Percentiles rank a stretch among this genome's conserved stretches.
These are phyloP conservation scores for Oeneis ivallda DNA, from an alignment of 2,888 invertebrate genomes.

Conservation along the genomic window DNA sequence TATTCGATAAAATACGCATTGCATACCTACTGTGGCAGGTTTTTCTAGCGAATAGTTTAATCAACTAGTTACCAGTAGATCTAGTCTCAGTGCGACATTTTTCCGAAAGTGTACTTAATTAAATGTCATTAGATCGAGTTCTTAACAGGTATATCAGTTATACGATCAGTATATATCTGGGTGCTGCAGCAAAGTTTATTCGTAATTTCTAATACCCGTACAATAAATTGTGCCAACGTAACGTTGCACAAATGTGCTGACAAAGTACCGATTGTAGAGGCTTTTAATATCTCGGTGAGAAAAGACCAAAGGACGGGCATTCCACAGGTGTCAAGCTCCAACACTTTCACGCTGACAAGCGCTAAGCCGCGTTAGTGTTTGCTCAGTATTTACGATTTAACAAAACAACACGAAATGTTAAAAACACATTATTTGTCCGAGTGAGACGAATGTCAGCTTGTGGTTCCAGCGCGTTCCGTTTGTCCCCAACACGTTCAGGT, in stretches of 20 bases:
- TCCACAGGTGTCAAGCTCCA: conserved; percentile 58
- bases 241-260: background rate
- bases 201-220: too few species aligned
- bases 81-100: background rate
- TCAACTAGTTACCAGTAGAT: background rate
- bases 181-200: too few species aligned
- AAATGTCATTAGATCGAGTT: too few species aligned
- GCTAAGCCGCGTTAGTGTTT: conserved; percentile 62
- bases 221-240: background rate
- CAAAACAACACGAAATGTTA: conserved; percentile 82
- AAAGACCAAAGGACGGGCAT: conserved; percentile 59
- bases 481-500: conserved; percentile 76
- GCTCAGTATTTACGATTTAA: conserved; percentile 80
- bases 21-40: background rate
- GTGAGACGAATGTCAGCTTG: conserved; percentile 79
- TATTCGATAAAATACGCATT: background rate
- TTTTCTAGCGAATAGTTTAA: background rate
- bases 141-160: too few species aligned
- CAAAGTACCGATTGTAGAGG: conserved; percentile 19
- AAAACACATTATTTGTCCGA: conserved; percentile 81
- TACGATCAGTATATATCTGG: too few species aligned
- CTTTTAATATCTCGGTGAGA: conserved; percentile 4
- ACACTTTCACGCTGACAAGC: conserved; percentile 62
- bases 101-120: background rate
- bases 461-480: conserved; percentile 71